A percentile compares a stretch with the other conserved stretches of the same genome.
phyloP scores from a whole-genome alignment of 2,113 vertebrate species.

The Tauraco erythrolophus region DNA sequence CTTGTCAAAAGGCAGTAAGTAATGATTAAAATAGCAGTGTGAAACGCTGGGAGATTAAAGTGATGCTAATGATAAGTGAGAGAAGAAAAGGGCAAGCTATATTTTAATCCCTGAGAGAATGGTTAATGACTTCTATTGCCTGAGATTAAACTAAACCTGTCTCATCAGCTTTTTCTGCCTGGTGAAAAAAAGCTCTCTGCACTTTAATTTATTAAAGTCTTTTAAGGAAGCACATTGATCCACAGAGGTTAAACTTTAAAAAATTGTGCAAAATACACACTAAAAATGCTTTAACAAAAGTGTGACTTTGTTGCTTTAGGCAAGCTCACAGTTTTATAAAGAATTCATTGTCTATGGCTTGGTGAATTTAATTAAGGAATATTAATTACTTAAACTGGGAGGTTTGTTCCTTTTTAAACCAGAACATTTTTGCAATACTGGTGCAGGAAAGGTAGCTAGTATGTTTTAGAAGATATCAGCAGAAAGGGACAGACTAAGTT shows the following conservation, averaged over 20 bases:
- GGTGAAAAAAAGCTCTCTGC: slow-evolving; percentile 93
- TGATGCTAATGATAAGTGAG: slow-evolving; percentile 99
- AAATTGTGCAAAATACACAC: slow-evolving; percentile 93
- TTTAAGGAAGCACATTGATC: slow-evolving; percentile 99
- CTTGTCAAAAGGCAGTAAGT: slow-evolving; percentile 99
- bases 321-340: slow-evolving; percentile 84
- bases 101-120: slow-evolving; percentile 99
- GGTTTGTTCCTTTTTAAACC: slow-evolving; percentile 87
- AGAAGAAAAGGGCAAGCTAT: slow-evolving; percentile 99
- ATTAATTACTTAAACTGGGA: slow-evolving; percentile 93
- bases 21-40: slow-evolving; percentile 99
- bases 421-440: slow-evolving; percentile 74
- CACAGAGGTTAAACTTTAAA: slow-evolving; percentile 99
- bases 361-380: slow-evolving; percentile 94
- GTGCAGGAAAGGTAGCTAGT: slow-evolving; percentile 22
- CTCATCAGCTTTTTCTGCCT: slow-evolving; percentile 99
- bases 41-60: slow-evolving; percentile 99
- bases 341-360: slow-evolving; percentile 91
- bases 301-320: slow-evolving; percentile 93
- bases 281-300: slow-evolving; percentile 91
- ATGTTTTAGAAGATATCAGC: slow-evolving; percentile 1
- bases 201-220: slow-evolving; percentile 99
- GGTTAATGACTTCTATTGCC: slow-evolving; percentile 99
- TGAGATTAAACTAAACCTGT: slow-evolving; percentile 99
- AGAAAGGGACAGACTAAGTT: slow-evolving; percentile 48